Percentiles rank a stretch among this genome's conserved stretches.
phyloP scores from a whole-genome alignment of 1,140 invertebrate genomes.

The Mactra quadrangularis region DNA sequence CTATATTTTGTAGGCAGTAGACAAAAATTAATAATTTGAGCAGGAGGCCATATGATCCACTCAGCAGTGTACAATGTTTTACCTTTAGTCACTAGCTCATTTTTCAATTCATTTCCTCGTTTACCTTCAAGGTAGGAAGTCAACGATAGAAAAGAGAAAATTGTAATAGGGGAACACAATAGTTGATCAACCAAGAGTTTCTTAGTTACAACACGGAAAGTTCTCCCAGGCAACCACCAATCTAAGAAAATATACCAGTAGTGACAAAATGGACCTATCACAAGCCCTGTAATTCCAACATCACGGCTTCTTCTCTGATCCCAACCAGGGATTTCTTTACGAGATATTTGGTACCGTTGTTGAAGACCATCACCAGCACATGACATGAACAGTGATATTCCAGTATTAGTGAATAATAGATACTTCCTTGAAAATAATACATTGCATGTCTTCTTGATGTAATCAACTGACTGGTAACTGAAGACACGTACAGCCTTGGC shows the following conservation, averaged over 20 bases:
- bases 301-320: conserved; percentile 88
- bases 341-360: conserved; percentile 92
- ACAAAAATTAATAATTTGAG: conserved; percentile 94
- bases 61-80: conserved; percentile 91
- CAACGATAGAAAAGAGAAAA: conserved; percentile 91
- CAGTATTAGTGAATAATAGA: conserved; percentile 93
- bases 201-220: conserved; percentile 89
- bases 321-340: conserved; percentile 85
- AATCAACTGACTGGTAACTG: background rate
- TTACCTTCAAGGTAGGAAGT: conserved; percentile 89
- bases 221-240: conserved; percentile 88
- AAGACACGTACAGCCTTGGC: background rate
- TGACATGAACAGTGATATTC: conserved; percentile 91
- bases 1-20: conserved; percentile 92
- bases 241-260: conserved; percentile 92
- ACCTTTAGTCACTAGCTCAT: conserved; percentile 91
- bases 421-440: conserved; percentile 76
- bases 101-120: conserved; percentile 78
- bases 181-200: conserved; percentile 95
- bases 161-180: conserved; percentile 92
- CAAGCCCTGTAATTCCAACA: conserved; percentile 89
- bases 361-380: conserved; percentile 92
- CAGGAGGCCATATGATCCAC: conserved; percentile 92
- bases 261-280: conserved; percentile 93
- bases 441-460: background rate